Evolutionary conservation across 2,113 vertebrate species (phyloP).

Genomic region (Trachemys scripta): DNA sequence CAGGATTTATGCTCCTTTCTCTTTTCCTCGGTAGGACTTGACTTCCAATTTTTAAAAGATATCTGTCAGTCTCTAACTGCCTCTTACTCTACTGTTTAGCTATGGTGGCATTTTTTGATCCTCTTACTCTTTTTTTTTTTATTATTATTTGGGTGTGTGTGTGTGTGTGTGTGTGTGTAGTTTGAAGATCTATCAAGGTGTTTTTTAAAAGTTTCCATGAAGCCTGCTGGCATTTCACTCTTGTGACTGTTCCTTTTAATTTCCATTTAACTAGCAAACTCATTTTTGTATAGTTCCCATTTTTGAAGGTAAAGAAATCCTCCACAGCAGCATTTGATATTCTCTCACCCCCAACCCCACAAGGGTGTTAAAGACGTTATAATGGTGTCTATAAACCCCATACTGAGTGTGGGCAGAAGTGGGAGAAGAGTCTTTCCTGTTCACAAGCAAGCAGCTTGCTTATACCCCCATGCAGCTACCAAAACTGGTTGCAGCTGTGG

Average conservation of each 20-base stretch:
- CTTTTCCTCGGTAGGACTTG: neutral
- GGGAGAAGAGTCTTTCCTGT: neutral
- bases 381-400: neutral
- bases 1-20: neutral
- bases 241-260: neutral
- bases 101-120: no score
- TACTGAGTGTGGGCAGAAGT: neutral
- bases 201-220: neutral
- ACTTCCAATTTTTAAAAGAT: neutral
- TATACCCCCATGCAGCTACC: neutral
- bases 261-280: neutral
- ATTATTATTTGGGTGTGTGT: no score
- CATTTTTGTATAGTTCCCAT: neutral
- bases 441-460: neutral
- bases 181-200: no score
- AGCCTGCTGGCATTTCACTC: neutral
- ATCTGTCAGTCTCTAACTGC: neutral
- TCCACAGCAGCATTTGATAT: neutral
- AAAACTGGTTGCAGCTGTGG: neutral
- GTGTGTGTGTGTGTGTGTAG: no score
- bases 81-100: neutral
- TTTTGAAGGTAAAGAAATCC: neutral
- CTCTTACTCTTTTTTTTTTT: no score
- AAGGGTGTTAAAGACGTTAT: neutral
- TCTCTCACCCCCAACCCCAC: rapidly evolving